Percentiles rank a stretch among this genome's conserved stretches.
Conservation (phyloP, 2,797 vertebrate genomes). For the Sebastes melanostomus region DNA sequence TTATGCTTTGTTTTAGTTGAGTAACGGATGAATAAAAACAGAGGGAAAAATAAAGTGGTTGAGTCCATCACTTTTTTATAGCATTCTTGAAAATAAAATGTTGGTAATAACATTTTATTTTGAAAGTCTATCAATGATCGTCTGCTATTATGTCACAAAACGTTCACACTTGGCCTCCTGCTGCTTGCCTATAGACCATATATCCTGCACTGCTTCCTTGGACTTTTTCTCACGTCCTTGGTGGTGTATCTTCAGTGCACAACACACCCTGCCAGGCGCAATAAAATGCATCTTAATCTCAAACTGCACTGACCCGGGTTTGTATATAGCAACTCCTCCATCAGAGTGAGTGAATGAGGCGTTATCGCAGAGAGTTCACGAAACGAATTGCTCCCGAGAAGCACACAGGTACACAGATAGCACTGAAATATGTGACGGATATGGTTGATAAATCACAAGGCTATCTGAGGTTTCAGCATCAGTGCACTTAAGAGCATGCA, state of each 20-base stretch:
- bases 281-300: slow-evolving; percentile 51
- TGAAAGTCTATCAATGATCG: not conserved
- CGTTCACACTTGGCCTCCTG: not conserved
- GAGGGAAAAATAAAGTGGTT: not conserved
- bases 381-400: slow-evolving; percentile 21
- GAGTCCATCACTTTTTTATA: not conserved
- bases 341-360: slow-evolving; percentile 43
- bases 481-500: slow-evolving; percentile 25
- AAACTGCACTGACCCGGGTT: slow-evolving; percentile 23
- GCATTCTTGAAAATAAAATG: not conserved
- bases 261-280: slow-evolving; percentile 10
- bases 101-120: not conserved
- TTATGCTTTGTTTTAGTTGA: not conserved
- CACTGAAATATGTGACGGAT: slow-evolving; percentile 48
- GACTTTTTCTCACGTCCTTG: not conserved
- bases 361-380: slow-evolving; percentile 31
- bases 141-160: not conserved
- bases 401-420: slow-evolving; percentile 50
- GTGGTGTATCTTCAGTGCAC: not conserved
- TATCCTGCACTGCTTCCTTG: not conserved
- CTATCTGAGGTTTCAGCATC: slow-evolving; percentile 20
- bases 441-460: slow-evolving; percentile 47
- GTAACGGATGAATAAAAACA: not conserved
- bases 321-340: slow-evolving; percentile 32
- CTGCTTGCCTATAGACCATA: not conserved